Percentiles rank a stretch among this genome's conserved stretches.
phyloP scores from a whole-genome alignment of 2,797 vertebrate genomes.

The Hyperoplus immaculatus region DNA sequence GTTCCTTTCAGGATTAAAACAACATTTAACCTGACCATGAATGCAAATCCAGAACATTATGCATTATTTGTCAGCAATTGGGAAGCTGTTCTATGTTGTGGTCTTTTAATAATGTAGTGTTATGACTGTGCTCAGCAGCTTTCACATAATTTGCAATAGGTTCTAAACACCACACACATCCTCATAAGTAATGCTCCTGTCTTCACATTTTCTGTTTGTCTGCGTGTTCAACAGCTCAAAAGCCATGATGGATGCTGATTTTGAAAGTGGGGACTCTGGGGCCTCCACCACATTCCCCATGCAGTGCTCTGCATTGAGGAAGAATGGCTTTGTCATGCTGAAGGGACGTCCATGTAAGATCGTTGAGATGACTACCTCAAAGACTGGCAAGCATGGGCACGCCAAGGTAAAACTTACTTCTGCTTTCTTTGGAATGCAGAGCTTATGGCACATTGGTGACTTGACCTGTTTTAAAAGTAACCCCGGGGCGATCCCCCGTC shows the following conservation, averaged over 20 bases:
- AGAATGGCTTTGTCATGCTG: slow-evolving; percentile 94
- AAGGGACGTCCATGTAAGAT: slow-evolving; percentile 96
- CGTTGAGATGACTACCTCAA: slow-evolving; percentile 97
- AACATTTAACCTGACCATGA: not conserved
- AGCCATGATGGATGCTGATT: slow-evolving; percentile 89
- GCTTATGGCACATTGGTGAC: slow-evolving; percentile 5
- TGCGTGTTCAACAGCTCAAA: slow-evolving; percentile 16
- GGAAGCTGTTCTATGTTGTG: not conserved
- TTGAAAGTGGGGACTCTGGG: slow-evolving; percentile 89
- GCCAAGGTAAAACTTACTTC: slow-evolving; percentile 89
- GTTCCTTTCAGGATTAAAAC: not conserved
- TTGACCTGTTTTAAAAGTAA: not conserved
- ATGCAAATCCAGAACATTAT: not conserved
- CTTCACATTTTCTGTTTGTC: not conserved
- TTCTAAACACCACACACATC: not conserved
- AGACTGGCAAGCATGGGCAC: slow-evolving; percentile 97
- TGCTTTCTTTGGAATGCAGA: slow-evolving; percentile 24
- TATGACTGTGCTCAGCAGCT: not conserved
- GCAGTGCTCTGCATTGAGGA: slow-evolving; percentile 96
- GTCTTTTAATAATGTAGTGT: not conserved
- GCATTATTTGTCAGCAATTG: not conserved
- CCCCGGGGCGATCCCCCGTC: too few species aligned
- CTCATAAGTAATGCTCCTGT: not conserved
- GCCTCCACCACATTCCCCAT: slow-evolving; percentile 92
- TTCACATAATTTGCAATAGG: not conserved